Evolutionary conservation across 2,888 invertebrate genomes (phyloP), one percentile per base, ranked within the genome.

Genomic region (Pycnomerus fuliginosus): DNA sequence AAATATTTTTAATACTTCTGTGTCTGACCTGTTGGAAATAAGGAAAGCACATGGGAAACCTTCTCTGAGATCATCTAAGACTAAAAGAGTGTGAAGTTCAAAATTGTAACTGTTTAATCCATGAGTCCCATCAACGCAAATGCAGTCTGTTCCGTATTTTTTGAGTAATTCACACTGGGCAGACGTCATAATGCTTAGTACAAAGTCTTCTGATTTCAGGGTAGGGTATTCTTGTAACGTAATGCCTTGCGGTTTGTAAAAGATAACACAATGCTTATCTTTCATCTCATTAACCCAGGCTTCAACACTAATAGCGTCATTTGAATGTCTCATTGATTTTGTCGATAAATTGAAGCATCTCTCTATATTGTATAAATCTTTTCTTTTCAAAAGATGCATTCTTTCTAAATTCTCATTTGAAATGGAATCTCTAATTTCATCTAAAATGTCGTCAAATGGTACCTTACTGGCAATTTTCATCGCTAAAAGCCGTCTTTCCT

Each of bases 111-210:
- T 22, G 31, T 44, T 38, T 14, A 25, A 1, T 1, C 44, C 44
- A 32, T 44, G 44, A 7, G 44, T 44, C 3, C 38, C 32, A 27
- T 44, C 44, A 2, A 44, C 7, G 17, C 32, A 32, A 3, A 44
- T 14, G 22, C 38, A 41, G 10, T 52, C 50, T 11, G n/a, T 5
- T 2, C 46, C 34, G 36, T 30, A 50, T 38, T 48, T 53, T 20
- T 31, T 3, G 8, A 55, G 16, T 2, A 52, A 15, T 15, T 50
- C 32, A 2, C 1, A 3, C 40, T 52, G 52, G 5, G 23, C 45
- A 15, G 28, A n/a, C 28, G 13, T 52, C 53, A 55, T 53, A 3
- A 53, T 47, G 4, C 55, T 44, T 8, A 62, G 44, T 3, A 59
- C 17, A 38, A 61, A 58, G 36, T 58, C 55, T 11, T 56, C 42